Conservation (phyloP, 2,113 vertebrate genomes). For the Atlantisia rogersi region DNA sequence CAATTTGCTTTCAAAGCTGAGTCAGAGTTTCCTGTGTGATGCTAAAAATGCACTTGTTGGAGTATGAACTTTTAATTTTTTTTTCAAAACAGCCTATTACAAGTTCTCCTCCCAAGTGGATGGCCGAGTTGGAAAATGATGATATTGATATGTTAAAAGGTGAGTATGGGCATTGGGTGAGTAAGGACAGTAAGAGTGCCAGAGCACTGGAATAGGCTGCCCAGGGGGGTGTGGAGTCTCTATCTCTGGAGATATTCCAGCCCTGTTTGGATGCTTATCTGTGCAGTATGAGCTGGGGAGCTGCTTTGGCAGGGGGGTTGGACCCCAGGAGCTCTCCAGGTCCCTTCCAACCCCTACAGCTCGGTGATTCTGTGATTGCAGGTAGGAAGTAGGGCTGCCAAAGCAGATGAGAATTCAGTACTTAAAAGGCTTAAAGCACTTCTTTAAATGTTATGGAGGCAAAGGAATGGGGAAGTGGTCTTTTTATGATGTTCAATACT, state of each 20-base stretch:
- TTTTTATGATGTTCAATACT: not conserved
- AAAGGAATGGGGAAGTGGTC: not conserved
- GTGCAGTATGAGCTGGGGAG: too few species aligned
- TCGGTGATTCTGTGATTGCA: too few species aligned
- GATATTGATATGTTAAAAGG: constrained; percentile 99
- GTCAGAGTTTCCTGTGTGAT: not conserved
- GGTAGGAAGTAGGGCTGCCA: not conserved
- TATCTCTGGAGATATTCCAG: too few species aligned
- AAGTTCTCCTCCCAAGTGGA: constrained; percentile 96
- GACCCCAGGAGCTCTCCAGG: too few species aligned
- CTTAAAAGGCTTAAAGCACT: not conserved
- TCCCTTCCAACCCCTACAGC: too few species aligned
- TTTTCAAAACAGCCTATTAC: constrained; percentile 86
- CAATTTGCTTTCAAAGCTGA: not conserved
- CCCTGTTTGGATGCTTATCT: too few species aligned
- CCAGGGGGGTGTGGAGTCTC: too few species aligned
- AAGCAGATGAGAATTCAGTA: not conserved
- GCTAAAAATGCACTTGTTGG: not conserved
- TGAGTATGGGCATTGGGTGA: constrained; percentile 43
- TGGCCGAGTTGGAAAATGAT: constrained; percentile 96
- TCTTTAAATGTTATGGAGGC: not conserved
- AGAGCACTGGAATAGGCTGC: too few species aligned
- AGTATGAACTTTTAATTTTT: not conserved
- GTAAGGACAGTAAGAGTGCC: too few species aligned
- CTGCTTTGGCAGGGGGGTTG: too few species aligned